Evolutionary conservation across 2,888 invertebrate species (phyloP), one percentile per base, ranked within the genome.

Genomic region (Cetonia aurata): DNA sequence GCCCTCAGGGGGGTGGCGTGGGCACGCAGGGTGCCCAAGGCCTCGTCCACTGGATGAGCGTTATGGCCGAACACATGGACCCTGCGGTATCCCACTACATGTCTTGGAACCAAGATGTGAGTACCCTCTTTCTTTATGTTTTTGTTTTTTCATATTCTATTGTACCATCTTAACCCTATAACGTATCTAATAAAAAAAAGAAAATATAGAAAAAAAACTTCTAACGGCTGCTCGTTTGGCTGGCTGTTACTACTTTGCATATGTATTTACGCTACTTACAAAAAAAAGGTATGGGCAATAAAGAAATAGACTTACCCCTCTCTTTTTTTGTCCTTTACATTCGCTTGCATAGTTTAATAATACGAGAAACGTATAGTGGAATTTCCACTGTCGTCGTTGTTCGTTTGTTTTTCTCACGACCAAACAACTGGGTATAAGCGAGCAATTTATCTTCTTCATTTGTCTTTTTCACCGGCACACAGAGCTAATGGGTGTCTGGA

Each of bases 21-120:
- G 90, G 89, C 80, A 88, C 89, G 68, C 88, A 90, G 80, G 89
- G 89, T 83, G 83, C 92, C 59, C 92, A 92, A 82, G 94, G 94
- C 72, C 89, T 96, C 83, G 96, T 96, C 82, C 96, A 96, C 88
- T 96, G 96, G 96, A 96, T 96, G 95, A 95, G 96, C 83, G 96
- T 96, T 81, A 96, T 96, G 96, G 96, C 96, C 72, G 96, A 96
- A 83, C 96, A 96, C 84, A 96, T 96, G 92, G 96, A 95, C 85
- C 91, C 92, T 76, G 91, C 92, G 72, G 90, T 92, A 77, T 93
- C 93, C 79, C 93, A 93, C 80, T 92, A 92, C 85, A 88, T 88
- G 88, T 81, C 83, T 37, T 85, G 85, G 75, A 88, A 87, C 71
- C 90, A 90, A 79, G 90, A 90, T 84, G 90, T 90, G 75, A 89